These are phyloP conservation scores for Pavo muticus DNA, from an alignment of 2,113 vertebrate species.

Conservation along the genomic window DNA sequence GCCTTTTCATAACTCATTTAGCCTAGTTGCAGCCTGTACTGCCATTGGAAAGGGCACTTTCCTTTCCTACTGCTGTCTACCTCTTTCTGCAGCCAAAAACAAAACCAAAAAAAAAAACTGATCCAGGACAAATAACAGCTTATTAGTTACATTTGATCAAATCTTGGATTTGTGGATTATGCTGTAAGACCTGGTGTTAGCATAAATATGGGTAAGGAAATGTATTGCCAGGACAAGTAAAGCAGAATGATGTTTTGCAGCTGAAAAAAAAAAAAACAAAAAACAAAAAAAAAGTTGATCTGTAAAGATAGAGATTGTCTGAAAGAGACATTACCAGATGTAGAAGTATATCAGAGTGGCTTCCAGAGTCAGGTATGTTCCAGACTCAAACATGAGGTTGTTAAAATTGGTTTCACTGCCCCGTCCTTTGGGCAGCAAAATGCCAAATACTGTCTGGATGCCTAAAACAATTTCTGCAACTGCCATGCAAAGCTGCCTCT, in stretches of 20 bases:
- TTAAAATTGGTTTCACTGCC: neutral
- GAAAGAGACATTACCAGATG: neutral
- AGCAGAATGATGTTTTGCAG: neutral
- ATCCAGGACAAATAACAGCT: neutral
- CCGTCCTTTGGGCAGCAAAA: neutral
- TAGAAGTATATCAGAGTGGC: neutral
- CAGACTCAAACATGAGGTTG: neutral
- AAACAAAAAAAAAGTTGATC: neutral
- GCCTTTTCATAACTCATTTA: neutral
- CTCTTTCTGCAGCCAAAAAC: neutral
- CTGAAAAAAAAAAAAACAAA: neutral
- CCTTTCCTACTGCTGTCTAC: neutral
- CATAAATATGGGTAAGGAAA: neutral
- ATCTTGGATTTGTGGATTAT: neutral
- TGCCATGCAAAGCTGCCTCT: neutral
- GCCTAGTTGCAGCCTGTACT: neutral
- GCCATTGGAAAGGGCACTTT: neutral
- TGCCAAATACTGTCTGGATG: neutral
- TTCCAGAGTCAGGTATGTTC: neutral
- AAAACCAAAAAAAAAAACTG: neutral
- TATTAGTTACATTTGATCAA: neutral
- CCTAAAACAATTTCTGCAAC: neutral
- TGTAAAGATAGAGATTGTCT: neutral
- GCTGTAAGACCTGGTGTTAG: neutral
- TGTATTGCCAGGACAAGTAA: neutral